Evolutionary conservation across 2,113 vertebrate genomes (phyloP).

Genomic region (Sclerurus mexicanus): DNA sequence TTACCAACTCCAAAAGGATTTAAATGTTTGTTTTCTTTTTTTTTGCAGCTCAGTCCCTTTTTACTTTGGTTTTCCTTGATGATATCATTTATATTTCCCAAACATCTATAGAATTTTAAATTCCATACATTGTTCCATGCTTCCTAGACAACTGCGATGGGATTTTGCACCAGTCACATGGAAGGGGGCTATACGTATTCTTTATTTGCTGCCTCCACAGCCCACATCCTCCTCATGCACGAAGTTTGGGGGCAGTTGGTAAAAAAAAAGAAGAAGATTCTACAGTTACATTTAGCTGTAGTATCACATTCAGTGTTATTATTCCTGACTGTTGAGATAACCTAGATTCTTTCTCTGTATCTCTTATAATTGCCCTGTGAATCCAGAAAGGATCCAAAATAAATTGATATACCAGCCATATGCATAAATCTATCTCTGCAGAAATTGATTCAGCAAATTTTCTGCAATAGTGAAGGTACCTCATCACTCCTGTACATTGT

Average conservation of each 20-base stretch:
- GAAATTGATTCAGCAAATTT: constrained; percentile 31
- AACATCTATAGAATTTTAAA: not conserved
- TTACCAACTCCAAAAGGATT: not conserved
- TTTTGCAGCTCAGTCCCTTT: not conserved
- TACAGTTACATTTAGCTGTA: not conserved
- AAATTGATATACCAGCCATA: not conserved
- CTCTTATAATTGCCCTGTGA: not conserved
- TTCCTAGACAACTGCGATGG: not conserved
- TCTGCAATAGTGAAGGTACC: not conserved
- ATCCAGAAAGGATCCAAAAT: constrained; percentile 18
- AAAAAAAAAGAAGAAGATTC: not conserved
- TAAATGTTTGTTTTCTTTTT: not conserved
- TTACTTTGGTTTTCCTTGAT: not conserved
- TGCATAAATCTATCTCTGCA: constrained; percentile 5
- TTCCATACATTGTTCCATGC: not conserved
- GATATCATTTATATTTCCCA: not conserved
- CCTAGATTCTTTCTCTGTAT: not conserved
- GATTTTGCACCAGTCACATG: not conserved
- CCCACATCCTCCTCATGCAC: not conserved
- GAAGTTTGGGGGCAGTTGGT: not conserved
- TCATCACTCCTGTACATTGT: not conserved
- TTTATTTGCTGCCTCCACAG: not conserved
- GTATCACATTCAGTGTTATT: not conserved
- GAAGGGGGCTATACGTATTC: not conserved
- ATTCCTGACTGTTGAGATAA: not conserved